Conservation (phyloP, 2,888 invertebrate genomes). For the Orthosia gothica region DNA sequence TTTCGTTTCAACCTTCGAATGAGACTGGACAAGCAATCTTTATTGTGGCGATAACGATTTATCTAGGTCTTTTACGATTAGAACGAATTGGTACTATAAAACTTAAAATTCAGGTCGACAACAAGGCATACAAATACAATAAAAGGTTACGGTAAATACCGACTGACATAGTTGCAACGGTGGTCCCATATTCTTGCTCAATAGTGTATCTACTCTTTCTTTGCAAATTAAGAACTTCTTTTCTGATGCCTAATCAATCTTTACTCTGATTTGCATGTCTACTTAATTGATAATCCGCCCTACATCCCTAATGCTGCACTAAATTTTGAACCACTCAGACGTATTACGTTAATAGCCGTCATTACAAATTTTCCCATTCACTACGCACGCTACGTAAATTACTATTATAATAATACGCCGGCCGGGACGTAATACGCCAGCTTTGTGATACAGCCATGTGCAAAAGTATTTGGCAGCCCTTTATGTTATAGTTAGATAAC, state of each 20-base stretch:
- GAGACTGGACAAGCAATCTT: not conserved
- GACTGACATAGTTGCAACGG: no score
- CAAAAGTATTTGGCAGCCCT: slow-evolving; percentile 29
- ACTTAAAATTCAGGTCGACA: not conserved
- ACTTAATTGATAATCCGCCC: slow-evolving; percentile 7
- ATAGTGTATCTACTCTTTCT: not conserved
- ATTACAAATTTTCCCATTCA: slow-evolving; percentile 56
- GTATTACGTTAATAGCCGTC: slow-evolving; percentile 55
- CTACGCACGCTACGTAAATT: slow-evolving; percentile 65
- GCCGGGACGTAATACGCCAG: slow-evolving; percentile 37
- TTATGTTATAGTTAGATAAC: not conserved
- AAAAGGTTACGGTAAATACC: no score
- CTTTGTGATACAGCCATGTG: slow-evolving; percentile 31
- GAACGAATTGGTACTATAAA: slow-evolving; percentile 15
- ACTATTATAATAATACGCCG: slow-evolving; percentile 59
- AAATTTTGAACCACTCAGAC: slow-evolving; percentile 54
- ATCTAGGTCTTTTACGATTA: slow-evolving; percentile 19
- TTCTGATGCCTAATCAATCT: not conserved
- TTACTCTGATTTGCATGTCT: slow-evolving; percentile 3
- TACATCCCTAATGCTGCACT: slow-evolving; percentile 25
- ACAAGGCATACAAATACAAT: no score
- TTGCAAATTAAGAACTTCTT: not conserved
- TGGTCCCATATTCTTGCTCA: not conserved
- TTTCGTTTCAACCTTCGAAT: not conserved
- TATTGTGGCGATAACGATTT: slow-evolving; percentile 14